Evolutionary conservation across 2,888 invertebrate genomes (phyloP).

Genomic region (Julus scanicus): DNA sequence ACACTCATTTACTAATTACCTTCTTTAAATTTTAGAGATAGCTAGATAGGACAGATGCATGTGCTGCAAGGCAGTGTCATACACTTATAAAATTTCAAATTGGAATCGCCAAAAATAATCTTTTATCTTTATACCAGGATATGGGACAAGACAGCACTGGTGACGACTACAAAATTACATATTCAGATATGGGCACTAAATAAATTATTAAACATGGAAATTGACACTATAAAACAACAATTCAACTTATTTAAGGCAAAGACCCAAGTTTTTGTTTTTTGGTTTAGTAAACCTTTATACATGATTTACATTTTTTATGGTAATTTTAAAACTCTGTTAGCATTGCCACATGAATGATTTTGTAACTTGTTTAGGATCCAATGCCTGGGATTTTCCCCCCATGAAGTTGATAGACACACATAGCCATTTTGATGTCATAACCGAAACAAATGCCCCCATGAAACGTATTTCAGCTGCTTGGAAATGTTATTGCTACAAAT

Average conservation of each 20-base stretch:
- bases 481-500: neutral
- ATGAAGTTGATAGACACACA: neutral
- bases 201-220: no score
- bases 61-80: no score
- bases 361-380: neutral
- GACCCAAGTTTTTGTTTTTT: neutral
- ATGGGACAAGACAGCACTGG: no score
- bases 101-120: no score
- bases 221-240: no score
- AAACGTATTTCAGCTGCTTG: neutral
- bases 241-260: neutral
- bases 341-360: neutral
- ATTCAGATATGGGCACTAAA: neutral
- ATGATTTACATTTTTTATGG: neutral
- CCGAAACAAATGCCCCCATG: constrained; percentile 20
- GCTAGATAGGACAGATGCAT: no score
- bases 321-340: neutral
- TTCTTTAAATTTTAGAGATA: no score
- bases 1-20: no score
- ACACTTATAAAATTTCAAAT: no score
- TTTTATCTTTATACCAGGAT: no score
- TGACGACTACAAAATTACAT: neutral
- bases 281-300: neutral
- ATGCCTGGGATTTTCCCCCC: neutral
- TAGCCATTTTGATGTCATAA: constrained; percentile 28